Conservation (phyloP, 37 sponge, comb jelly and placozoan genomes). For the Chondrilla cf. caribensis region DNA sequence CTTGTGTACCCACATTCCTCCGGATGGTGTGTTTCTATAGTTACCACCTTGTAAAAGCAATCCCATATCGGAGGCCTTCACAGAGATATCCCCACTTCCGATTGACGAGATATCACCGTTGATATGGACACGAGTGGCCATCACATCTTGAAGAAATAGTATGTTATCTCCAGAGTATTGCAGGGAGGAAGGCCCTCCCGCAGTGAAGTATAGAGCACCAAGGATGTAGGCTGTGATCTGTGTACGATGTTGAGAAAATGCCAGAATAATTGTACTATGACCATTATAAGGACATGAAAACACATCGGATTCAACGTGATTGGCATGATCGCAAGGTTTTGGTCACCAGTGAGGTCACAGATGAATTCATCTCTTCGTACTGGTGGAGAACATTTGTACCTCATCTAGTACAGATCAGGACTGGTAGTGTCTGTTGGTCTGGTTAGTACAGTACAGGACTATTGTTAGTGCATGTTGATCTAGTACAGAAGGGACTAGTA, state of each 20-base stretch:
- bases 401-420: too few species aligned
- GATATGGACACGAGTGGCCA: background rate
- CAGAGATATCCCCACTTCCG: background rate
- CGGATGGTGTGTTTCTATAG: conserved; percentile 7
- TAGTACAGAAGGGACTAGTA: too few species aligned
- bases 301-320: too few species aligned
- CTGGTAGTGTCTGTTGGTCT: too few species aligned
- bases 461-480: too few species aligned
- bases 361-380: too few species aligned
- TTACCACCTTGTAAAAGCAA: background rate
- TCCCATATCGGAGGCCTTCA: background rate
- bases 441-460: too few species aligned
- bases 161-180: background rate
- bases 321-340: too few species aligned
- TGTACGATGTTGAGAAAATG: background rate
- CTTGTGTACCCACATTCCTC: too few species aligned
- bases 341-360: too few species aligned
- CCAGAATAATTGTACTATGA: background rate
- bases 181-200: background rate
- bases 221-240: conserved; percentile 20
- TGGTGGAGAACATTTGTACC: too few species aligned
- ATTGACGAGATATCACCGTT: background rate
- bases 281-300: background rate
- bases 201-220: conserved; percentile 1
- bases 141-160: background rate